These are phyloP conservation scores for Heliconius nattereri DNA, from an alignment of 1,140 invertebrate genomes.

Conservation along the genomic window DNA sequence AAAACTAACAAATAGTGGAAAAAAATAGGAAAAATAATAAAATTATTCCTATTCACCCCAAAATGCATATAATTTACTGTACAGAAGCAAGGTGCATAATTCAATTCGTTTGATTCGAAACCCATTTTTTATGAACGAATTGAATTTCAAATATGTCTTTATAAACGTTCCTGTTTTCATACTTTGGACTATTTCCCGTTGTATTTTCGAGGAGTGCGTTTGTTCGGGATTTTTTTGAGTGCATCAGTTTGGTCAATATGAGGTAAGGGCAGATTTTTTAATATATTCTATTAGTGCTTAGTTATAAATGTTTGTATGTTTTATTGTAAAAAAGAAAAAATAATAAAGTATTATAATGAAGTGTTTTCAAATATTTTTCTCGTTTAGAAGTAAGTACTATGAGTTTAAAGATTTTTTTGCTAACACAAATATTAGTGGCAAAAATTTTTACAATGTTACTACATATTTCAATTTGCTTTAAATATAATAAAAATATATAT, in stretches of 20 bases:
- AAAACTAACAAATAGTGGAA: constrained; percentile 22
- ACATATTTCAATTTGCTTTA: no score
- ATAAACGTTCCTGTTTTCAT: constrained; percentile 69
- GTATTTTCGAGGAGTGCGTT: constrained; percentile 55
- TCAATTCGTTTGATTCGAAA: constrained; percentile 57
- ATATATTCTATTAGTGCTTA: constrained; percentile 13
- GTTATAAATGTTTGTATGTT: not conserved
- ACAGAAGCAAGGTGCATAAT: constrained; percentile 60
- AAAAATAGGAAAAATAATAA: constrained; percentile 25
- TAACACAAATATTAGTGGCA: not conserved
- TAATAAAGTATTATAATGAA: not conserved
- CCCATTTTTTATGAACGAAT: constrained; percentile 73
- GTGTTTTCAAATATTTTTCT: not conserved
- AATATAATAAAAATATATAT: no score
- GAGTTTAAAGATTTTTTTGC: not conserved
- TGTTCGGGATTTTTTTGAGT: constrained; percentile 43
- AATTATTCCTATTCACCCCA: constrained; percentile 49
- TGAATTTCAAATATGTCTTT: constrained; percentile 79
- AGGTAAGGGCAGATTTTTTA: constrained; percentile 52
- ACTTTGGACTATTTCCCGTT: constrained; percentile 67
- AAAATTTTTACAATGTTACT: not conserved
- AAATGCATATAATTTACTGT: constrained; percentile 5
- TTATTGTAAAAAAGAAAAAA: not conserved
- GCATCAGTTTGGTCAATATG: constrained; percentile 43
- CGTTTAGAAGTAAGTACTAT: not conserved